A percentile compares a stretch with the other conserved stretches of the same genome.
These are phyloP conservation scores for Oreochromis grahami DNA, from an alignment of 2,797 vertebrate species.

Conservation along the genomic window DNA sequence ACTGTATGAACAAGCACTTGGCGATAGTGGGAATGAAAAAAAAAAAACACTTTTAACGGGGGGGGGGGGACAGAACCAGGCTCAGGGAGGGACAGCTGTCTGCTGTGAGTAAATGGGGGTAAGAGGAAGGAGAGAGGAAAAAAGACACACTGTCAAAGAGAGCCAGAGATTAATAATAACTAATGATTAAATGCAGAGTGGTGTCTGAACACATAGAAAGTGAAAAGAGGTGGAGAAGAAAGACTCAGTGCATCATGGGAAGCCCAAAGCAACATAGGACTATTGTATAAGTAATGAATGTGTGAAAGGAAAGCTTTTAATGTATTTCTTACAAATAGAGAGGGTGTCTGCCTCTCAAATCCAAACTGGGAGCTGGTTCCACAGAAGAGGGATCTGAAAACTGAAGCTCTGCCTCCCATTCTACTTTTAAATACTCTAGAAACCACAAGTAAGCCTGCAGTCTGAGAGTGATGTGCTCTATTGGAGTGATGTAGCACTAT, in stretches of 20 bases:
- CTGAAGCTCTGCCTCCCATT: not conserved
- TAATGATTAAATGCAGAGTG: not conserved
- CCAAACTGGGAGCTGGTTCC: not conserved
- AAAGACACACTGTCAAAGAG: not conserved
- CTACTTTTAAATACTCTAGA: not conserved
- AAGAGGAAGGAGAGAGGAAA: not conserved
- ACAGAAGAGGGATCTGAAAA: not conserved
- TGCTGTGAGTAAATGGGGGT: not conserved
- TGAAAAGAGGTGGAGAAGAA: not conserved
- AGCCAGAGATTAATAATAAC: not conserved
- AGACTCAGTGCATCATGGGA: not conserved
- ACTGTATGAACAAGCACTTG: not conserved
- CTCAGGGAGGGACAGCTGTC: not conserved
- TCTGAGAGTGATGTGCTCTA: not conserved
- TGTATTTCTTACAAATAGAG: not conserved
- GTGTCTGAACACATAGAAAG: not conserved
- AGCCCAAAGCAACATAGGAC: not conserved
- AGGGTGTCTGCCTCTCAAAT: not conserved
- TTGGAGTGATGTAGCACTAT: not conserved
- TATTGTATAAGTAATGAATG: not conserved
- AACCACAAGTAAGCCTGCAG: not conserved
- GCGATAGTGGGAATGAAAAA: not conserved
- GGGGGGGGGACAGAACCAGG: not conserved
- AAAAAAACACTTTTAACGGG: rapidly evolving
- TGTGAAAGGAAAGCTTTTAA: not conserved